These are phyloP conservation scores for Hoplodrina blanda DNA, from an alignment of 2,888 invertebrate genomes.

Conservation along the genomic window DNA sequence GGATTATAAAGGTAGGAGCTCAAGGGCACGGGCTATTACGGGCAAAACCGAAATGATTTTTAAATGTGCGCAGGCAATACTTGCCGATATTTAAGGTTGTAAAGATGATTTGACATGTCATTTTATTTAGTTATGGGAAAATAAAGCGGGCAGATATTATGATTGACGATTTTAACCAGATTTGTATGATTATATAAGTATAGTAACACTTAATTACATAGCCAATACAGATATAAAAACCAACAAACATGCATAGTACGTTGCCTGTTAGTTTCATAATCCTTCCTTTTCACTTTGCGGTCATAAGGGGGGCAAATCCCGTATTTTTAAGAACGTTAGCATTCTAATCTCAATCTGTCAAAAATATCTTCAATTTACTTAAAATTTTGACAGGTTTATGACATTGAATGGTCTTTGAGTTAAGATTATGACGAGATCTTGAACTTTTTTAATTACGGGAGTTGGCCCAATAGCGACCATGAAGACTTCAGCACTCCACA, in stretches of 20 bases:
- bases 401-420: too few relatives aligned
- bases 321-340: too few relatives aligned
- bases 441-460: neutral
- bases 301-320: neutral
- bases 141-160: neutral
- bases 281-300: neutral
- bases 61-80: constrained; percentile 11
- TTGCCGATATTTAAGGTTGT: neutral
- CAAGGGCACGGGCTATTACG: constrained; percentile 31
- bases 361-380: too few relatives aligned
- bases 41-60: constrained; percentile 24
- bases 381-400: too few relatives aligned
- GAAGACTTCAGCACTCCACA: constrained; percentile 31
- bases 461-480: neutral
- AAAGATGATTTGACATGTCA: neutral
- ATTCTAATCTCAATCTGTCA: too few relatives aligned
- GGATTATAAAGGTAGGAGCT: constrained; percentile 28
- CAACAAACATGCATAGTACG: too few relatives aligned
- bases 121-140: constrained; percentile 6
- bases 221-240: too few relatives aligned
- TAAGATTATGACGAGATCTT: neutral
- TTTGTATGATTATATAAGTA: too few relatives aligned
- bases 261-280: neutral
- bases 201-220: neutral
- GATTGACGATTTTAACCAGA: neutral